Evolutionary conservation across 2,797 vertebrate species (phyloP).

Genomic region (Okamejei kenojei): DNA sequence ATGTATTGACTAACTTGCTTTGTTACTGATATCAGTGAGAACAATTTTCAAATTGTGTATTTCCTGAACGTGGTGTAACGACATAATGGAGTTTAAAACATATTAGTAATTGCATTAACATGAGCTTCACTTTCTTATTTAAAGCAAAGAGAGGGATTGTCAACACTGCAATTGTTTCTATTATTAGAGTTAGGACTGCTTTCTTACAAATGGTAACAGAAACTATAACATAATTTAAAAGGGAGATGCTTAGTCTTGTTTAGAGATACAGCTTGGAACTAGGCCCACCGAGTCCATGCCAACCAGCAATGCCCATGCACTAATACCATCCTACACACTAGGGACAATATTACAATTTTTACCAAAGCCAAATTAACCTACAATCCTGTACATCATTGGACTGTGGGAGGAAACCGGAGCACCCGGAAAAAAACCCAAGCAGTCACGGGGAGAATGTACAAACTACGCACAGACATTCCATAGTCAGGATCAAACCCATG

Average conservation of each 20-base stretch:
- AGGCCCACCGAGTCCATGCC: too few species aligned
- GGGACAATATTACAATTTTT: too few species aligned
- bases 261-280: too few species aligned
- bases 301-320: too few species aligned
- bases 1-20: neutral
- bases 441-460: too few species aligned
- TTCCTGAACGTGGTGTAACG: neutral
- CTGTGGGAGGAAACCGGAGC: too few species aligned
- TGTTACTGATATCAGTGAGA: neutral
- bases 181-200: neutral
- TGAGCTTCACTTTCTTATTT: neutral
- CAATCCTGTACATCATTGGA: too few species aligned
- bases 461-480: too few species aligned
- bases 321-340: too few species aligned
- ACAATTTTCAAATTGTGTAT: neutral
- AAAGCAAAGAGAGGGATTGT: neutral
- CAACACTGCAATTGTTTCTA: neutral
- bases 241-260: neutral
- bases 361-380: too few species aligned
- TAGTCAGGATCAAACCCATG: too few species aligned
- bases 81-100: neutral
- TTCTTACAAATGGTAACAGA: neutral
- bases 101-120: neutral
- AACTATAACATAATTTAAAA: neutral
- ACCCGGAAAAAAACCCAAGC: too few species aligned